Evolutionary conservation across 92 coral and sea anemone genomes (phyloP), one percentile per base, ranked within the genome.

Genomic region (Parazoanthus swiftii): DNA sequence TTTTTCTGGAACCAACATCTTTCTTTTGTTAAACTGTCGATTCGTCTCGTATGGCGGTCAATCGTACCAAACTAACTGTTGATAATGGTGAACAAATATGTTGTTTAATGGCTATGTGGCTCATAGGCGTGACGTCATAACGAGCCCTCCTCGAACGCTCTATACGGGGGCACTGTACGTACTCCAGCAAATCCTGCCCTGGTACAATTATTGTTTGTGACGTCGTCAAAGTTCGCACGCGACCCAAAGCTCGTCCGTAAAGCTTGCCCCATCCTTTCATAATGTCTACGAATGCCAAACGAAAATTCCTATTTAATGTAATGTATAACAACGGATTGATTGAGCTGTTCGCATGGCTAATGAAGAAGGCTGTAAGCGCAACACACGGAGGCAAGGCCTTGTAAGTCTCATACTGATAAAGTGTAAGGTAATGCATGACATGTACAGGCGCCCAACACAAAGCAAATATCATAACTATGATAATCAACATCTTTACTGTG

Each of bases 371-470:
- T 10, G 75, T 73, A 3, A 89, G 51, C 0, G 66, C 23, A 38
- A 85, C 75, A 38, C 76, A 88, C 2, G 76, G 44, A 0, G 96
- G 91, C 51, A 90, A 66, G 6, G 46, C 56, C 6, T 20, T 0
- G 72, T 46, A 92, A 1, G 76, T 70, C 20, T 85, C 88, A 5
- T 79, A 8, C 7, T 86, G 66, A 71, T 90, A 94, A 23, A 39
- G 85, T 1, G 86, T 65, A 37, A 85, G 88, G 13, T 90, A 81
- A 65, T 94, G 96, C 94, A 94, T 94, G 33, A 90, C n/a, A 67
- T 94, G 96, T 2, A 92, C 92, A 8, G 96, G 96, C 18, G 93
- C 91, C 96, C 96, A 94, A 68, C 93, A 94, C 35, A 90, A 50
- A 18, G 94, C 91, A 80, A 94, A 94, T 43, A 89, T 92, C 4